Conservation (phyloP, 2,797 vertebrate species). For the Vultur gryphus region DNA sequence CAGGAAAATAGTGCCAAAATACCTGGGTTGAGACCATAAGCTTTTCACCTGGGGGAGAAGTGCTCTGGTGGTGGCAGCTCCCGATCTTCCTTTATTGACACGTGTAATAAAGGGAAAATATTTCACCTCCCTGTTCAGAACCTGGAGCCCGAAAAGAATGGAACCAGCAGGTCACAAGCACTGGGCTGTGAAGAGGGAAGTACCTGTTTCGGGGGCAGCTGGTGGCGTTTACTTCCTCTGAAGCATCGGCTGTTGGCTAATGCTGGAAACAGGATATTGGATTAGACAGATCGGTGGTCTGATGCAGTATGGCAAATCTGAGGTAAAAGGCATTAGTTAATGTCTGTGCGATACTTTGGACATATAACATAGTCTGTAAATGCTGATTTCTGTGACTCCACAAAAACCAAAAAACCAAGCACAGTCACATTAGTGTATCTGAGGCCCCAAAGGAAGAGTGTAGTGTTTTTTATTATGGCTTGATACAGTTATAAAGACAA, state of each 20-base stretch:
- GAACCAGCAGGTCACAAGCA: background rate
- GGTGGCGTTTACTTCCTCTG: background rate
- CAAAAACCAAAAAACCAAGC: fast-evolving
- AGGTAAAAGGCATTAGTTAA: background rate
- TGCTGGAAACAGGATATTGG: background rate
- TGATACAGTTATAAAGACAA: background rate
- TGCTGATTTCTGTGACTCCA: background rate
- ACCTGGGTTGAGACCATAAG: background rate
- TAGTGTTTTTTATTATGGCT: background rate
- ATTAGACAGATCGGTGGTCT: background rate
- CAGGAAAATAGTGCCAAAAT: background rate
- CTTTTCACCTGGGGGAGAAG: background rate
- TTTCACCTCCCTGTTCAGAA: background rate
- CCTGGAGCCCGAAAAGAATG: background rate
- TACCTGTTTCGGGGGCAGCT: background rate
- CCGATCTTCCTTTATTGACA: background rate
- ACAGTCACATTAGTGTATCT: background rate
- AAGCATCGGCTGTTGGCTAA: background rate
- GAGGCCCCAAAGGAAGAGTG: background rate
- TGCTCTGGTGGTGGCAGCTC: background rate
- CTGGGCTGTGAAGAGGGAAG: background rate
- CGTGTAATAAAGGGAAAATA: background rate
- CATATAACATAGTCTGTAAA: background rate
- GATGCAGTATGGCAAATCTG: background rate
- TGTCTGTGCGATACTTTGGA: background rate